phyloP scores from a whole-genome alignment of 2,888 invertebrate genomes.

The Eutolmus rufibarbis region DNA sequence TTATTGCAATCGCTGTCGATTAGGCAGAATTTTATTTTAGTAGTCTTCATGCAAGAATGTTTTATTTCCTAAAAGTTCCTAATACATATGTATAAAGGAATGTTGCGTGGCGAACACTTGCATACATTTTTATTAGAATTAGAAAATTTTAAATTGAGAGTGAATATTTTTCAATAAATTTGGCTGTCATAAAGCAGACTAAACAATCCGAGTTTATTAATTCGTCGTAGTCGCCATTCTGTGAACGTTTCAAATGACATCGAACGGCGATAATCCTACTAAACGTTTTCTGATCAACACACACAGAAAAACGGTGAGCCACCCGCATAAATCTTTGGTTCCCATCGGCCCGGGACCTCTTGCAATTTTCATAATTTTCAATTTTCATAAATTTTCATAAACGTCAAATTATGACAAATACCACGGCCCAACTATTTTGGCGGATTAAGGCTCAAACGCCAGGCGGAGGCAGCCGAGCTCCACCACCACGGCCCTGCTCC shows the following conservation, averaged over 20 bases:
- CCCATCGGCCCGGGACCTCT: not conserved
- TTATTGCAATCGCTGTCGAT: no score
- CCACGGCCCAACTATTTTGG: slow-evolving; percentile 43
- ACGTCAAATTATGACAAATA: slow-evolving; percentile 47
- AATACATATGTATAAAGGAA: no score
- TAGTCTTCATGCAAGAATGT: no score
- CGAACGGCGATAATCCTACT: slow-evolving; percentile 19
- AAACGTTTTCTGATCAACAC: slow-evolving; percentile 34
- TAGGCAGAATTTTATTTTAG: no score
- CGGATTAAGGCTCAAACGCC: slow-evolving; percentile 25
- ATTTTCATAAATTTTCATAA: slow-evolving; percentile 47
- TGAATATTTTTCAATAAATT: not conserved
- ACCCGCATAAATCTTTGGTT: slow-evolving; percentile 29
- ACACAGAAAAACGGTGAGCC: not conserved
- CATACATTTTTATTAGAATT: not conserved
- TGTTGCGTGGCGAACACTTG: no score
- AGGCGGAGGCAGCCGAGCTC: not conserved
- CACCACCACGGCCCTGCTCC: not conserved
- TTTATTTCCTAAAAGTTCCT: no score
- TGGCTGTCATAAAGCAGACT: not conserved
- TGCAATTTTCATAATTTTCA: slow-evolving; percentile 43
- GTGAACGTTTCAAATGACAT: not conserved
- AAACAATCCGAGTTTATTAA: not conserved
- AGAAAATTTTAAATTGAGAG: not conserved
- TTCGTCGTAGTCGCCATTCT: not conserved